A percentile compares a stretch with the other conserved stretches of the same genome.
Evolutionary conservation across 2,113 vertebrate species (phyloP).

Genomic region (Percina caprodes): DNA sequence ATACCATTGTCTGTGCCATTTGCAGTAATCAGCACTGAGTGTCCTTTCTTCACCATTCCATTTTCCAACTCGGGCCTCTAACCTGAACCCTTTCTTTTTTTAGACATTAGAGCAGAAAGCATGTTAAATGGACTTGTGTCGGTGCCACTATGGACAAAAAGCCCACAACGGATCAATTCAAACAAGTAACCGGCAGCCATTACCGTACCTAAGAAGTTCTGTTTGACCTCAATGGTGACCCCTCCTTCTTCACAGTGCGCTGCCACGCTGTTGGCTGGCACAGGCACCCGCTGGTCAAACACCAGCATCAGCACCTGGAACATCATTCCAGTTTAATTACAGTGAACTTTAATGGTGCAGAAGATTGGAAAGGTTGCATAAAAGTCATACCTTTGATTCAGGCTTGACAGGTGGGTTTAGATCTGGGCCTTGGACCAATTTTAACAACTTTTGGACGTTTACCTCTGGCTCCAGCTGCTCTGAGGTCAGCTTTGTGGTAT

Average conservation of each 20-base stretch:
- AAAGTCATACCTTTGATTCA: slow-evolving; percentile 45
- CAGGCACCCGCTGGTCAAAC: slow-evolving; percentile 28
- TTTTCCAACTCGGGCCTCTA: slow-evolving; percentile 33
- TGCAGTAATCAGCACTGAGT: slow-evolving; percentile 56
- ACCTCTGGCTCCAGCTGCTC: not conserved
- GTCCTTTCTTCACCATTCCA: slow-evolving; percentile 43
- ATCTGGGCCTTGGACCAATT: slow-evolving; percentile 20
- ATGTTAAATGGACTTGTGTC: slow-evolving; percentile 1
- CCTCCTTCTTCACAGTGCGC: slow-evolving; percentile 64
- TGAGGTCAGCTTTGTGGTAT: not conserved
- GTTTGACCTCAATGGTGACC: slow-evolving; percentile 67
- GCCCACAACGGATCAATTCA: slow-evolving; percentile 2
- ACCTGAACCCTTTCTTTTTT: slow-evolving; percentile 26
- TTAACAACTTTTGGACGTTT: not conserved
- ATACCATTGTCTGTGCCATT: slow-evolving; percentile 50
- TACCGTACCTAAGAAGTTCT: slow-evolving; percentile 72
- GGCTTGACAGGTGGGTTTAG: slow-evolving; percentile 26
- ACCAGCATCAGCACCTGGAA: slow-evolving; percentile 52
- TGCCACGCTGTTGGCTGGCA: slow-evolving; percentile 48
- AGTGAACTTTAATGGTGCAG: not conserved
- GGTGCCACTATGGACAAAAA: not conserved
- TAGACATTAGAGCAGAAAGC: slow-evolving; percentile 26
- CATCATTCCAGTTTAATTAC: not conserved
- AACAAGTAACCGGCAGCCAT: slow-evolving; percentile 5
- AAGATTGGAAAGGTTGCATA: not conserved